Evolutionary conservation across 1,140 invertebrate species (phyloP).

Genomic region (Palaemon carinicauda): DNA sequence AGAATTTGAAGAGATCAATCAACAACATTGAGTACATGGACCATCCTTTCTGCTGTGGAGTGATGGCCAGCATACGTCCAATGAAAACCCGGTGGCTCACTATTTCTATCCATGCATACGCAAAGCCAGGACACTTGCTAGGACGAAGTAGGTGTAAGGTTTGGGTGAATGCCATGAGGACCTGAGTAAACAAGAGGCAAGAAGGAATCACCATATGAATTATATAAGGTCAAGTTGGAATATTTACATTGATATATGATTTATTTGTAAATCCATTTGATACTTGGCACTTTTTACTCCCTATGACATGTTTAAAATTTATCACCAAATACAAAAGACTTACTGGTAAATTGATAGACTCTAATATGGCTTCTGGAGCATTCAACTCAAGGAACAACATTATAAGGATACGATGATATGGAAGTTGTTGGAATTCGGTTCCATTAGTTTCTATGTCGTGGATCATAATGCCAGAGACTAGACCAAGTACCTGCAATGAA

Average conservation of each 20-base stretch:
- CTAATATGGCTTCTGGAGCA: slow-evolving; percentile 88
- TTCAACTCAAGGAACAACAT: slow-evolving; percentile 98
- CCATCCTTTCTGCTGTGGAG: slow-evolving; percentile 74
- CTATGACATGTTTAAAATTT: neutral
- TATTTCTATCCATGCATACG: slow-evolving; percentile 97
- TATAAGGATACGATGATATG: slow-evolving; percentile 96
- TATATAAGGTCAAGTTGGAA: neutral
- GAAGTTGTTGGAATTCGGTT: slow-evolving; percentile 93
- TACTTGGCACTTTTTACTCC: no score
- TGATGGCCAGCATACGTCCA: slow-evolving; percentile 89
- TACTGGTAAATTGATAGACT: slow-evolving; percentile 88
- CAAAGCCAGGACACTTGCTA: slow-evolving; percentile 95
- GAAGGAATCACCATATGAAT: no score
- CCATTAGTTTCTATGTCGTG: slow-evolving; percentile 90
- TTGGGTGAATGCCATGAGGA: slow-evolving; percentile 89
- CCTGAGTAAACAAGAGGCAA: slow-evolving; percentile 66
- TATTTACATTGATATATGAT: no score
- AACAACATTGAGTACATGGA: slow-evolving; percentile 81
- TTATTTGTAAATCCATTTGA: neutral
- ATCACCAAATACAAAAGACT: slow-evolving; percentile 23
- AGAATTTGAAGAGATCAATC: slow-evolving; percentile 95
- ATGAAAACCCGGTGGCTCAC: slow-evolving; percentile 97
- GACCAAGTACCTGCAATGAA: slow-evolving; percentile 77
- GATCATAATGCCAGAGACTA: slow-evolving; percentile 92
- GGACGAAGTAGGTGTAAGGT: slow-evolving; percentile 90